Evolutionary conservation across 1,140 invertebrate genomes (phyloP).

Genomic region (Trichonephila clavata): DNA sequence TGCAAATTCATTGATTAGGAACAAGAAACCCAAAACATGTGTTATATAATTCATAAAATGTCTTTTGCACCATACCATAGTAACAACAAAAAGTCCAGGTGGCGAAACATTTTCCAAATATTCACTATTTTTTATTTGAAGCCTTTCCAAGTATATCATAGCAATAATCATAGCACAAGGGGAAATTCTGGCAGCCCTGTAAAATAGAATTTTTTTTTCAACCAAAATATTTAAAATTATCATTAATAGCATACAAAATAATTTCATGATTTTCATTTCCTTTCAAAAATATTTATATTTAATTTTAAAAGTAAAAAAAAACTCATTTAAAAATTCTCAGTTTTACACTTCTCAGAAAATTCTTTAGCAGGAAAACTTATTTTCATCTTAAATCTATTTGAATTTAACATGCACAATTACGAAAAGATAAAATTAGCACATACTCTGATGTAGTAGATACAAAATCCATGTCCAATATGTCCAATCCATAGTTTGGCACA

Average conservation of each 20-base stretch:
- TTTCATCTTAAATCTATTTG: no score
- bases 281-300: no score
- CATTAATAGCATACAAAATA: not conserved
- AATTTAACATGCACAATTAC: no score
- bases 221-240: no score
- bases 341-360: no score
- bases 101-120: slow-evolving; percentile 91
- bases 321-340: no score
- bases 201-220: slow-evolving; percentile 9
- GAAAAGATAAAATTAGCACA: not conserved
- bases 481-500: slow-evolving; percentile 84
- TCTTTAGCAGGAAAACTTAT: no score
- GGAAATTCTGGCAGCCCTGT: slow-evolving; percentile 89
- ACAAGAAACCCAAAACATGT: no score
- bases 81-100: slow-evolving; percentile 94
- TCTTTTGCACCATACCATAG: slow-evolving; percentile 86
- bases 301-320: no score
- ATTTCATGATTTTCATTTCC: no score
- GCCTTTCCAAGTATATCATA: slow-evolving; percentile 90
- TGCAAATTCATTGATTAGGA: slow-evolving; percentile 15
- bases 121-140: slow-evolving; percentile 88
- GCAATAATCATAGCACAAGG: slow-evolving; percentile 90
- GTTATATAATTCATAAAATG: not conserved
- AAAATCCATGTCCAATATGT: slow-evolving; percentile 89
- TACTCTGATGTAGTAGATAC: slow-evolving; percentile 87